A percentile compares a stretch with the other conserved stretches of the same genome.
phyloP scores from a whole-genome alignment of 35 echinoderm and acorn worm genomes.

The Heliocidaris erythrogramma region DNA sequence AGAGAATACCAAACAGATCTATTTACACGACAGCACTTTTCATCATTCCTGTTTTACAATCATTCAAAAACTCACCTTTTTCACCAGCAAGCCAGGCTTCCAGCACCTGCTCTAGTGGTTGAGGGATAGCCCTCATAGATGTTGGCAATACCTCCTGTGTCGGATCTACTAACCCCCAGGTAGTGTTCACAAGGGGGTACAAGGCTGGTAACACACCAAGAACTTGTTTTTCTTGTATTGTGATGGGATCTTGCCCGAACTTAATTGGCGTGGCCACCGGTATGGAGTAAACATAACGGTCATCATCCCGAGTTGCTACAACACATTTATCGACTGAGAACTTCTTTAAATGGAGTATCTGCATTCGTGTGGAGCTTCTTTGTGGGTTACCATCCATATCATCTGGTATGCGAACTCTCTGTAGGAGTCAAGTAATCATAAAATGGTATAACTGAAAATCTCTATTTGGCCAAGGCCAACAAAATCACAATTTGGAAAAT shows the following conservation, averaged over 20 bases:
- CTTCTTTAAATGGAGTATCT: background rate
- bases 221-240: background rate
- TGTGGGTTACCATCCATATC: background rate
- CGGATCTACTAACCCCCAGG: background rate
- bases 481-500: too few species aligned
- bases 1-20: background rate
- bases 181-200: conserved; percentile 14
- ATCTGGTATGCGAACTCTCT: conserved; percentile 19
- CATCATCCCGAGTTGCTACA: background rate
- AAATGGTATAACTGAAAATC: too few species aligned
- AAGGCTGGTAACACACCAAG: background rate
- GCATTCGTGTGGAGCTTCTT: background rate
- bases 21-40: background rate
- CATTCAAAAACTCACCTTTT: background rate
- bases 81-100: background rate
- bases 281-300: background rate
- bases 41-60: background rate
- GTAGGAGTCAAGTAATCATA: background rate
- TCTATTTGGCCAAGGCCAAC: too few species aligned
- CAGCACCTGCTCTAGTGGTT: background rate
- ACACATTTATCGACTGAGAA: conserved; percentile 14
- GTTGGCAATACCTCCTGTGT: background rate
- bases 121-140: conserved; percentile 13
- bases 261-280: background rate
- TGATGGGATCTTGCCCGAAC: background rate